phyloP scores from a whole-genome alignment of 2,888 invertebrate species.

The Tupiocoris notatus region DNA sequence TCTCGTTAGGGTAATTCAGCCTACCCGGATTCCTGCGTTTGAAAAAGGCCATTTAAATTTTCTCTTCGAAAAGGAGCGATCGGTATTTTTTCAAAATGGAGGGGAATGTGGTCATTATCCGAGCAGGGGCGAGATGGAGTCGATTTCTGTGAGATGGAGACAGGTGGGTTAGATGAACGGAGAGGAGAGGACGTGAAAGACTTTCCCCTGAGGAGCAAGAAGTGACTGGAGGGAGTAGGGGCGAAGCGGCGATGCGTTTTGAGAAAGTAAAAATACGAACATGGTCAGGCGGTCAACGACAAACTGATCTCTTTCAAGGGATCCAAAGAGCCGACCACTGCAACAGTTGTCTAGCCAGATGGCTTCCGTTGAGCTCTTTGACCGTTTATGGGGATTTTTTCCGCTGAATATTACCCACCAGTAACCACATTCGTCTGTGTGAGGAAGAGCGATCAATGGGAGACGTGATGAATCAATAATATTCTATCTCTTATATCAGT shows the following conservation, averaged over 20 bases:
- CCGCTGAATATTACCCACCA: no score
- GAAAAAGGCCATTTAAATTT: constrained; percentile 17
- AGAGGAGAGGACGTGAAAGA: constrained; percentile 13
- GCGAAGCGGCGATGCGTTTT: background rate
- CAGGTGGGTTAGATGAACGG: background rate
- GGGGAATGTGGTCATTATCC: constrained; percentile 25
- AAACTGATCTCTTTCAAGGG: background rate
- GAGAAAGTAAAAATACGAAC: constrained; percentile 19
- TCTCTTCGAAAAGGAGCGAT: constrained; percentile 12
- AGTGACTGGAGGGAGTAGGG: background rate
- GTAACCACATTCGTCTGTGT: no score
- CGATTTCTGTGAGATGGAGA: background rate
- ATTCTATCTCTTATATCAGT: no score
- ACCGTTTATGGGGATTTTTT: background rate
- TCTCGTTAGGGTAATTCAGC: no score
- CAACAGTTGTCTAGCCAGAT: background rate
- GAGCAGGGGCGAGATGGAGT: background rate
- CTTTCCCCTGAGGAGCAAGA: constrained; percentile 8
- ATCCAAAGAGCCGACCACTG: background rate
- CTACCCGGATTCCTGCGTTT: background rate
- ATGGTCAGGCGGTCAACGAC: constrained; percentile 5
- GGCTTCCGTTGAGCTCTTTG: background rate
- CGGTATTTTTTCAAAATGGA: constrained; percentile 7
- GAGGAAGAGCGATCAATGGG: no score
- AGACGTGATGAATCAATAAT: no score